Conservation (phyloP, 2,888 invertebrate species). For the Oligia strigilis region DNA sequence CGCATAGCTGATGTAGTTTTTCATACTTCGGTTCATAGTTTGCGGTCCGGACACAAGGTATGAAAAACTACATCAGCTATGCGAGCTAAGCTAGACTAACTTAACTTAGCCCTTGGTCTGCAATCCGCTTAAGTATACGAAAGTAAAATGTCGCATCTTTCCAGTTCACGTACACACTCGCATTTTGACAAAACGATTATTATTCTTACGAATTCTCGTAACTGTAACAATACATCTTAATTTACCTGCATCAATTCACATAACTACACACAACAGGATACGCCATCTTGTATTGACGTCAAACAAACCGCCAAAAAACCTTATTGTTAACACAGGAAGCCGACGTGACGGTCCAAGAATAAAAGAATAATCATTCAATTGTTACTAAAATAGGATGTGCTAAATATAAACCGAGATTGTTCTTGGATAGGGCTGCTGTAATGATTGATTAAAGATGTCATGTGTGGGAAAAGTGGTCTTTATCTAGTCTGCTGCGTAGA, state of each 20-base stretch:
- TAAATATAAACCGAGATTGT: slow-evolving; percentile 66
- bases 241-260: slow-evolving; percentile 25
- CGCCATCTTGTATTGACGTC: slow-evolving; percentile 54
- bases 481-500: background rate
- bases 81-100: no score
- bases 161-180: background rate
- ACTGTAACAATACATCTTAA: slow-evolving; percentile 7
- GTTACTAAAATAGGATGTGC: slow-evolving; percentile 70
- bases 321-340: slow-evolving; percentile 57
- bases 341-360: slow-evolving; percentile 62
- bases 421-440: slow-evolving; percentile 57
- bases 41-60: no score
- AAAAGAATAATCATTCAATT: slow-evolving; percentile 71
- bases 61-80: no score
- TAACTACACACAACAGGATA: slow-evolving; percentile 40
- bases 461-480: slow-evolving; percentile 5
- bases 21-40: no score
- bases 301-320: slow-evolving; percentile 39
- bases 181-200: background rate
- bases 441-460: background rate
- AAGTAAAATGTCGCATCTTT: background rate
- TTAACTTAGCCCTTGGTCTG: no score
- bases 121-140: no score
- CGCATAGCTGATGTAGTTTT: no score
- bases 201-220: background rate